phyloP scores from a whole-genome alignment of 2,888 invertebrate species.

The Sphaerophoria taeniata region DNA sequence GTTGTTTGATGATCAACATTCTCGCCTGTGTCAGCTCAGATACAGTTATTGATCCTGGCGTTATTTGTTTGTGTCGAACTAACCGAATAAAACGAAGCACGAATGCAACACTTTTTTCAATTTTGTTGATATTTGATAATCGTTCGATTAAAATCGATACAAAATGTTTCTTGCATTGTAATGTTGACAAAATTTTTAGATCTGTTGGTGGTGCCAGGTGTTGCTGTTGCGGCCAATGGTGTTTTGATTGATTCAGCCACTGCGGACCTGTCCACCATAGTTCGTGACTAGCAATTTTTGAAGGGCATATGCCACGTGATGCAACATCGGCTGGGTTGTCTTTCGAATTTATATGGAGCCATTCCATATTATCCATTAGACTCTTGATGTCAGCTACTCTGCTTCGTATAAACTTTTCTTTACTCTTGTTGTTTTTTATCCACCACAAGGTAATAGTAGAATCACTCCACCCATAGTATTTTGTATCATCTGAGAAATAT shows the following conservation, averaged over 20 bases:
- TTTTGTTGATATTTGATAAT: not conserved
- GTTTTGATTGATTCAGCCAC: slow-evolving; percentile 2
- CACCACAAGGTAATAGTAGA: slow-evolving; percentile 16
- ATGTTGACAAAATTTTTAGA: not conserved
- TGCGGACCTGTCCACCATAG: slow-evolving; percentile 12
- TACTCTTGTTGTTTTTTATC: slow-evolving; percentile 9
- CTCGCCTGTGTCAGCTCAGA: slow-evolving; percentile 3
- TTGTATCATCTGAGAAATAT: slow-evolving; percentile 14
- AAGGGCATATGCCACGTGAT: not conserved
- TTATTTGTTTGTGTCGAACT: slow-evolving; percentile 6
- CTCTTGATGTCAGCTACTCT: slow-evolving; percentile 8
- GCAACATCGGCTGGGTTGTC: slow-evolving; percentile 9
- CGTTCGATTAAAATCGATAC: slow-evolving; percentile 7
- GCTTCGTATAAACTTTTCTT: slow-evolving; percentile 21
- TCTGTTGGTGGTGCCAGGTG: not conserved
- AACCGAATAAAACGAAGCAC: slow-evolving; percentile 10
- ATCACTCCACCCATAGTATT: slow-evolving; percentile 11
- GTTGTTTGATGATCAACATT: slow-evolving; percentile 3
- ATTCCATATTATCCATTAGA: slow-evolving; percentile 20
- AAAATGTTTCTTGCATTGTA: slow-evolving; percentile 9
- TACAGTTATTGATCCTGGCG: slow-evolving; percentile 1
- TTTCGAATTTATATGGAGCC: slow-evolving; percentile 17
- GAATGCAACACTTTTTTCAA: slow-evolving; percentile 2
- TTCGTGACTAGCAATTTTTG: slow-evolving; percentile 1
- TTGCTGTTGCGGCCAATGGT: slow-evolving; percentile 52